Percentiles rank a stretch among this genome's conserved stretches.
Evolutionary conservation across 2,888 invertebrate species (phyloP).

Genomic region (Linnaemya tessellans): DNA sequence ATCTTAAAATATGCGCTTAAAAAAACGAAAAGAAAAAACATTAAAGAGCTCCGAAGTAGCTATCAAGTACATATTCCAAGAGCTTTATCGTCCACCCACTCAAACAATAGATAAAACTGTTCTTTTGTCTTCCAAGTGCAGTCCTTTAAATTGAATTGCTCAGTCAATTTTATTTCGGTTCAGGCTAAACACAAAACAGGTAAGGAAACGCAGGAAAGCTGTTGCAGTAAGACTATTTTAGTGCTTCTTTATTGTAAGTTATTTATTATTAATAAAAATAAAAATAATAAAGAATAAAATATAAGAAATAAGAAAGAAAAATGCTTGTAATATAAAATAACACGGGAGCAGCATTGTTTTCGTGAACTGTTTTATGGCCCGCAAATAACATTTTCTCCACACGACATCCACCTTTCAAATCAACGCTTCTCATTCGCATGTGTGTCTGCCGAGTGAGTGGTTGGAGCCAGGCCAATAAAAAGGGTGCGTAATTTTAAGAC

Average conservation of each 20-base stretch:
- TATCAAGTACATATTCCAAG: neutral
- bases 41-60: neutral
- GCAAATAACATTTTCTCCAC: constrained; percentile 42
- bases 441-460: neutral
- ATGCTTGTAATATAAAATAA: constrained; percentile 55
- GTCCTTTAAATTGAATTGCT: constrained; percentile 49
- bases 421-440: constrained; percentile 12
- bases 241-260: constrained; percentile 60
- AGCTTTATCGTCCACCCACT: constrained; percentile 7
- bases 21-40: neutral
- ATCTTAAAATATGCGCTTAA: constrained; percentile 6
- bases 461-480: constrained; percentile 53
- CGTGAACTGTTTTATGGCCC: constrained; percentile 53
- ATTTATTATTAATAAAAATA: constrained; percentile 69
- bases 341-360: constrained; percentile 53
- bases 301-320: constrained; percentile 9
- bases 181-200: neutral
- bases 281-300: too few relatives aligned
- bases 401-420: constrained; percentile 6
- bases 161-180: constrained; percentile 27
- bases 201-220: neutral
- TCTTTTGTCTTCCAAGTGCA: constrained; percentile 56
- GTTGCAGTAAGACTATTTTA: constrained; percentile 22
- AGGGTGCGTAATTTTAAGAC: constrained; percentile 67
- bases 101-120: constrained; percentile 57